Evolutionary conservation across 2,797 vertebrate genomes (phyloP).

Genomic region (Glossophaga mutica): DNA sequence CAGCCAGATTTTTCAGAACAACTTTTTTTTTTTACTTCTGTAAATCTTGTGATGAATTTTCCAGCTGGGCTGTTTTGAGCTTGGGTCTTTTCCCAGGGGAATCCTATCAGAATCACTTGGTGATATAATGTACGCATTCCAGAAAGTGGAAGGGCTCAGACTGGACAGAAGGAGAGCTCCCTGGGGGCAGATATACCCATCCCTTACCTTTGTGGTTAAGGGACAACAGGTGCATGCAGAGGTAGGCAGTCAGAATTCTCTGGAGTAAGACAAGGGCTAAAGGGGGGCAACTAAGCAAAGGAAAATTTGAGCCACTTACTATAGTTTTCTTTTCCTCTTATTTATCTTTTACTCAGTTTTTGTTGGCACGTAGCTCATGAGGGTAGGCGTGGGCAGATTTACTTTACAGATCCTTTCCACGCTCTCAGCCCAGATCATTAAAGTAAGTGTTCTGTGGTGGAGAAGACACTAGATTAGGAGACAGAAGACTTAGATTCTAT

Average conservation of each 20-base stretch:
- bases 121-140: background rate
- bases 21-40: conserved; percentile 43
- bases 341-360: conserved; percentile 23
- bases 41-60: conserved; percentile 67
- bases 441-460: background rate
- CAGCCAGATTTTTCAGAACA: conserved; percentile 71
- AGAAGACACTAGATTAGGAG: background rate
- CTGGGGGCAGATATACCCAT: background rate
- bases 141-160: conserved; percentile 3
- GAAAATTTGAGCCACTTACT: background rate
- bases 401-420: background rate
- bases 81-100: conserved; percentile 48
- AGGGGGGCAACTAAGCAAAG: background rate
- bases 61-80: conserved; percentile 62
- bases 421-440: background rate
- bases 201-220: conserved; percentile 15
- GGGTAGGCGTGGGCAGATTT: background rate
- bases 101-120: background rate
- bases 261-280: conserved; percentile 18
- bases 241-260: background rate
- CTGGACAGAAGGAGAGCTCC: background rate
- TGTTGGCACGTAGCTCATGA: background rate
- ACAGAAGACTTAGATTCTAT: background rate
- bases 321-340: background rate
- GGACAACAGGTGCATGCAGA: background rate